Percentiles rank a stretch among this genome's conserved stretches.
Evolutionary conservation across 23 tunicate species (phyloP).

Genomic region (Ciona savignyi): DNA sequence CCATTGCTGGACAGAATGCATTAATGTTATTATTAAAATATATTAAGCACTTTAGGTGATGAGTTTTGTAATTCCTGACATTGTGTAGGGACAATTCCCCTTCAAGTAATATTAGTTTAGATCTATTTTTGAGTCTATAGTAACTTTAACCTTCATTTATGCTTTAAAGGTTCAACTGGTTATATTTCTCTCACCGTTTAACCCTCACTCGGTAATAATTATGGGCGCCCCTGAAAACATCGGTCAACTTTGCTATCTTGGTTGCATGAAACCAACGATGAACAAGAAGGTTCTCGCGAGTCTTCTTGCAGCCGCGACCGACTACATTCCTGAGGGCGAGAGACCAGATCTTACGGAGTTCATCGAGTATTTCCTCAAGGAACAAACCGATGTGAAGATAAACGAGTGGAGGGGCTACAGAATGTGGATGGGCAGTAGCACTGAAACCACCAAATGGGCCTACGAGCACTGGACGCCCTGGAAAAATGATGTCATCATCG

Average conservation of each 20-base stretch:
- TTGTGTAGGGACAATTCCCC: too few species aligned
- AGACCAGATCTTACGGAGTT: background rate
- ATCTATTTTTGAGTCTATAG: too few species aligned
- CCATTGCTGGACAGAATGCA: too few species aligned
- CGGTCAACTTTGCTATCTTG: background rate
- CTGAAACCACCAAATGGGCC: background rate
- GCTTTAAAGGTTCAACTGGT: background rate
- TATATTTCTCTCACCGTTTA: too few species aligned
- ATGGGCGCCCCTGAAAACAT: background rate
- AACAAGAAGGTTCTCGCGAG: background rate
- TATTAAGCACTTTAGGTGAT: too few species aligned
- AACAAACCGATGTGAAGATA: background rate
- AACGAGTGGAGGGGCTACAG: background rate
- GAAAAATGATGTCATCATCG: constrained; percentile 1
- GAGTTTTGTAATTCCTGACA: too few species aligned
- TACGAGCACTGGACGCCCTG: constrained; percentile 1
- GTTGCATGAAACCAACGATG: background rate
- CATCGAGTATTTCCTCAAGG: background rate
- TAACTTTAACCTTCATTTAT: background rate
- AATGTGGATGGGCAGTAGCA: background rate
- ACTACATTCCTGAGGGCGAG: background rate
- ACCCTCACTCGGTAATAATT: too few species aligned
- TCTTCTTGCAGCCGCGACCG: background rate
- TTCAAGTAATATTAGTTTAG: too few species aligned
- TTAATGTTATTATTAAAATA: too few species aligned